Evolutionary conservation across 2,113 vertebrate species (phyloP).

Genomic region (Leptodactylus fuscus): DNA sequence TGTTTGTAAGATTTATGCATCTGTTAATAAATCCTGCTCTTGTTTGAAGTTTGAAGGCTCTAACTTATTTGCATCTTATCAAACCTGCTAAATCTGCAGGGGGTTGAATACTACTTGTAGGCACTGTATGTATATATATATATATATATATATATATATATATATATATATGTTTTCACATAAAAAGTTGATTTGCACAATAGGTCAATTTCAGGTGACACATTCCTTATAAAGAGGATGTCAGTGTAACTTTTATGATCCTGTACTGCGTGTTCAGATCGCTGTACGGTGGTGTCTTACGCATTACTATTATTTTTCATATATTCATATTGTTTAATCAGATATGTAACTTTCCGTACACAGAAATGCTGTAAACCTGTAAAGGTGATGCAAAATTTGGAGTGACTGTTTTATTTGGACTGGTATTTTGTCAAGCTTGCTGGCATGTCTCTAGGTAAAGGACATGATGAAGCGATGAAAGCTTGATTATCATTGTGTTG

Average conservation of each 20-base stretch:
- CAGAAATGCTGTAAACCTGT: neutral
- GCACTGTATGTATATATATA: too few species aligned
- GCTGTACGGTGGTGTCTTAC: neutral
- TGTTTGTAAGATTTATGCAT: too few species aligned
- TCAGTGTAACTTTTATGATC: neutral
- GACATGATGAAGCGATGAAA: constrained; percentile 65
- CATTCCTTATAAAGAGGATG: too few species aligned
- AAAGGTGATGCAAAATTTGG: constrained; percentile 3
- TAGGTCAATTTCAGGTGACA: too few species aligned
- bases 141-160: too few species aligned
- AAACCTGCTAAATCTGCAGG: too few species aligned
- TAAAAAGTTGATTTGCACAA: too few species aligned
- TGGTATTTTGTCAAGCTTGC: constrained; percentile 36
- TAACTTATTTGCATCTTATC: too few species aligned
- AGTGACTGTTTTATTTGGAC: neutral
- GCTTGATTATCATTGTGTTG: constrained; percentile 69
- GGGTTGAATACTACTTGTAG: too few species aligned
- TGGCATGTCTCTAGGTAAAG: constrained; percentile 67
- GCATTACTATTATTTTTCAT: neutral
- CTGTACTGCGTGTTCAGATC: neutral
- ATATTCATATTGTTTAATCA: neutral
- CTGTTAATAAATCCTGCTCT: too few species aligned
- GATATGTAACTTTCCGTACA: neutral
- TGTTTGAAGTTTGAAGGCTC: too few species aligned
- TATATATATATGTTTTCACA: too few species aligned